phyloP scores from a whole-genome alignment of 1,140 invertebrate genomes.

The Pantala flavescens region DNA sequence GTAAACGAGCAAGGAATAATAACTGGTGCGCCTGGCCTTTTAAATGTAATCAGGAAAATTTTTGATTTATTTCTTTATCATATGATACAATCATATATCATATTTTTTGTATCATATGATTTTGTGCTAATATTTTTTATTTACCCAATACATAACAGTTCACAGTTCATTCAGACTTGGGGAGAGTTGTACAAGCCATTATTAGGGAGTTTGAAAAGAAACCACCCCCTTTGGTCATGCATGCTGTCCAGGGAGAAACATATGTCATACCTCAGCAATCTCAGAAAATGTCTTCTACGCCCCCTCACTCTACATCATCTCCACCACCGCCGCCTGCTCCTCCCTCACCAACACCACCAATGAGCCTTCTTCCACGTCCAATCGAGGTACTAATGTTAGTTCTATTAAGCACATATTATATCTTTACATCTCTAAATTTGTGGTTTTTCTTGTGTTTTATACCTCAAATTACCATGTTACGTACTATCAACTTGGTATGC shows the following conservation, averaged over 20 bases:
- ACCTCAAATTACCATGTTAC: no score
- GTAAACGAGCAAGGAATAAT: conserved; percentile 52
- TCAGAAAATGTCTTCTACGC: not conserved
- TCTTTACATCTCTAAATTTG: no score
- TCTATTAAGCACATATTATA: no score
- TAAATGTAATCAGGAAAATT: conserved; percentile 47
- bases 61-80: not conserved
- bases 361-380: not conserved
- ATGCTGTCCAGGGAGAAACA: not conserved
- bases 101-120: no score
- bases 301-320: not conserved
- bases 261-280: not conserved
- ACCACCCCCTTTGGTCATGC: conserved; percentile 36
- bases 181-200: conserved; percentile 63
- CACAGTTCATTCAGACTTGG: conserved; percentile 62
- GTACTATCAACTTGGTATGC: no score
- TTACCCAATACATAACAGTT: conserved; percentile 38
- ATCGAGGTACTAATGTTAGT: not conserved
- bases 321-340: not conserved
- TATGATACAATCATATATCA: no score
- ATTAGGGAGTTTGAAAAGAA: conserved; percentile 62
- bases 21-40: conserved; percentile 53
- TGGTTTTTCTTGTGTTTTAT: no score
- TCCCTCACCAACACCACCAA: not conserved
- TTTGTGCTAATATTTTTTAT: no score